Evolutionary conservation across 2,797 vertebrate genomes (phyloP), one percentile per base, ranked within the genome.

Genomic region (Hipposideros larvatus): DNA sequence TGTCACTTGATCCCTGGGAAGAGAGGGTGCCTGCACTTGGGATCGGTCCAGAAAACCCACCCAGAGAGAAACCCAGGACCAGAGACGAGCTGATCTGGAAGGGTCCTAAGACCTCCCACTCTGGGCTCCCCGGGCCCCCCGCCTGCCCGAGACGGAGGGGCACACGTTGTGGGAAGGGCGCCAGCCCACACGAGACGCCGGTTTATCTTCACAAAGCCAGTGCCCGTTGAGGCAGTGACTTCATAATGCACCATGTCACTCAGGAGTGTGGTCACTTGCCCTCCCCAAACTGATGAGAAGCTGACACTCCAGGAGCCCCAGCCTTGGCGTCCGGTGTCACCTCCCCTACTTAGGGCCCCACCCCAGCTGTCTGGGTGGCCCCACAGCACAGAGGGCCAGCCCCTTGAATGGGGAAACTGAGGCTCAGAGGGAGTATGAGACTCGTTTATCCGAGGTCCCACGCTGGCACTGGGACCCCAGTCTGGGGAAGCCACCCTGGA

Each of bases 161-260:
- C 1, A 0, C n/a, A 21, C 18, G 5, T 2, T 26, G 28, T 21
- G 24, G 37, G 0, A 2, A 6, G 13, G 11, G 61, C 26, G 1
- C n/a, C 2, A 8, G 3, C 65, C 28, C 22, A 0, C 28, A 4
- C 37, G 11, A 8, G 1, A 7, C 19, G 10, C 9, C 7, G 0
- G n/a, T 43, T 28, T 41, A 4, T 73, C 41, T 4, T 37, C 37
- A 46, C 7, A 37, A 41, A 48, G 78, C 6, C 1, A 0, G 0
- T 10, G 5, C 53, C n/a, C 21, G 0, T 19, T 2, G 37, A 22
- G 11, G 8, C n/a, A 0, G 41, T 11, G 68, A 19, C 59, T 2
- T 41, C 77, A 0, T 18, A 3, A 1, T 1, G 2, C 22, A 19
- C 37, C 11, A 2, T 8, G 4, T 7, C 1, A 0, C 41, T 63